Conservation (phyloP, 2,888 invertebrate species). For the Cryptus viduatorius region DNA sequence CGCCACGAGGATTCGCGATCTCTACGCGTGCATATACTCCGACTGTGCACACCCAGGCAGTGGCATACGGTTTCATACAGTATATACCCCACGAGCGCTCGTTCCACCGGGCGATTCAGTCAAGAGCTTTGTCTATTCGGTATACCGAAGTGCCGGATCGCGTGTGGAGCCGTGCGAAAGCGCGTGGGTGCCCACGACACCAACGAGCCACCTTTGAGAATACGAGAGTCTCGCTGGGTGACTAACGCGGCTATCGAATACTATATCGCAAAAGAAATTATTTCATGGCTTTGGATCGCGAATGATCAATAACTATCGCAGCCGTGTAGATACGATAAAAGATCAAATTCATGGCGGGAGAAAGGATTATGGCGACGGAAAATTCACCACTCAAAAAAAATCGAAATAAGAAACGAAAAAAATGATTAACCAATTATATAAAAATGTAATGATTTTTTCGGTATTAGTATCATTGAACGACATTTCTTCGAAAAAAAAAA, state of each 20-base stretch:
- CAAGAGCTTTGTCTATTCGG: constrained; percentile 63
- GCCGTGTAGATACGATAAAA: not conserved
- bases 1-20: constrained; percentile 56
- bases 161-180: constrained; percentile 43
- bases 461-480: no score
- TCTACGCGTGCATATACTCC: no score
- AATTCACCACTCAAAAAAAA: no score
- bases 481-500: no score
- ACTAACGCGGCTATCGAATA: not conserved
- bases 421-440: no score
- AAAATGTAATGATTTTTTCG: no score
- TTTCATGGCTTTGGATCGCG: not conserved
- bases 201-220: constrained; percentile 56
- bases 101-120: constrained; percentile 38
- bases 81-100: constrained; percentile 28
- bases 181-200: constrained; percentile 58
- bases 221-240: constrained; percentile 30
- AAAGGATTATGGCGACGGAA: not conserved
- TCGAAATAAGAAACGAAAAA: no score
- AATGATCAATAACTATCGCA: not conserved
- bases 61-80: constrained; percentile 17
- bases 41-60: not conserved
- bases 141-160: constrained; percentile 31
- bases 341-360: not conserved
- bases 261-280: not conserved